Conservation (phyloP, 1,140 invertebrate species). For the Meloidogyne exigua region DNA sequence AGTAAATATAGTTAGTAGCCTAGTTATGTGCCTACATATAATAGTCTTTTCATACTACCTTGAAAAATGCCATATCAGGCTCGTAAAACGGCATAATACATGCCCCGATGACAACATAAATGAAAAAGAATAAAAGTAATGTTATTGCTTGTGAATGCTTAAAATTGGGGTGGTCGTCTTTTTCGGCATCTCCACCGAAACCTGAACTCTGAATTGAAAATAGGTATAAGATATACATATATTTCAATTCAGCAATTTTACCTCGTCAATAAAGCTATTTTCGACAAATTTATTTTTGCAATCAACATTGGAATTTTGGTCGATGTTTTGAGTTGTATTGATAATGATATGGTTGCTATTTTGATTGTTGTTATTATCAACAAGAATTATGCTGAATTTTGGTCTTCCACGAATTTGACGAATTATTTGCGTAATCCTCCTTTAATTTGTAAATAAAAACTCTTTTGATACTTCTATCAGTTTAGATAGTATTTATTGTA, state of each 20-base stretch:
- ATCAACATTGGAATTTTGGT: neutral
- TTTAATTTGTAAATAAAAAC: too few relatives aligned
- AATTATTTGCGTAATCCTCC: neutral
- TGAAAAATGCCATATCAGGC: conserved; percentile 47
- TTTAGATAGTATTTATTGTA: too few relatives aligned
- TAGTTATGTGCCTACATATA: neutral
- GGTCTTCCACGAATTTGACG: conserved; percentile 8
- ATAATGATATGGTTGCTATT: neutral
- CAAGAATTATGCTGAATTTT: conserved; percentile 19
- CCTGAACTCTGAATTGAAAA: neutral
- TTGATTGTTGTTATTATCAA: conserved; percentile 2
- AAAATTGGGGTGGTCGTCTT: conserved; percentile 16
- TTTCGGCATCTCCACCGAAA: neutral
- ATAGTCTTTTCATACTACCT: neutral
- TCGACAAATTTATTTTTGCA: neutral
- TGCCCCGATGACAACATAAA: conserved; percentile 32
- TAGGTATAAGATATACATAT: too few relatives aligned
- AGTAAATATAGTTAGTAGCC: neutral
- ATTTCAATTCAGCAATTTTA: too few relatives aligned
- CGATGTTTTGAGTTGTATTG: neutral
- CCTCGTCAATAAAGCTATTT: neutral
- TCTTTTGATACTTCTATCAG: too few relatives aligned
- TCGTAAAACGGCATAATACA: conserved; percentile 37
- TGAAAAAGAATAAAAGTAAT: conserved; percentile 30
- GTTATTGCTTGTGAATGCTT: conserved; percentile 31